Percentiles rank a stretch among this genome's conserved stretches.
Evolutionary conservation across 2,888 invertebrate species (phyloP).

Genomic region (Amphipyra tragopoginis): DNA sequence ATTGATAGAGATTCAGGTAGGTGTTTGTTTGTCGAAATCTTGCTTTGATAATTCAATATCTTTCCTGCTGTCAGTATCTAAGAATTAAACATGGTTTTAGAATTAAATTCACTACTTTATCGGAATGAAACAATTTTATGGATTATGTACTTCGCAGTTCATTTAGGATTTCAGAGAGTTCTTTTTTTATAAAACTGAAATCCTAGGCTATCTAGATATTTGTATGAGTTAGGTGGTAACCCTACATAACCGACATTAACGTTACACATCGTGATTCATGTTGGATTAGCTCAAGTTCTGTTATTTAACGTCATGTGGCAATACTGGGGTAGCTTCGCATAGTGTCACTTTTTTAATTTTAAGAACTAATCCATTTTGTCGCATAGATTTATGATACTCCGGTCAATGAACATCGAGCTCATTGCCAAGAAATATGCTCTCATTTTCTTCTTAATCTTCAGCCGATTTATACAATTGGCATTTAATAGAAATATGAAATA

Average conservation of each 20-base stretch:
- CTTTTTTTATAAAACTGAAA: slow-evolving; percentile 10
- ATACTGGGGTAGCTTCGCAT: slow-evolving; percentile 32
- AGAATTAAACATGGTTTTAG: too few species aligned
- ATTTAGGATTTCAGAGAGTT: slow-evolving; percentile 12
- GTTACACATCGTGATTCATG: slow-evolving; percentile 55
- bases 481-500: slow-evolving; percentile 19
- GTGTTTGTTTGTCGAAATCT: slow-evolving; percentile 1
- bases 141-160: slow-evolving; percentile 22
- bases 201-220: background rate
- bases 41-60: background rate
- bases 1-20: too few species aligned
- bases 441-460: slow-evolving; percentile 24
- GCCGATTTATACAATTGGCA: slow-evolving; percentile 19
- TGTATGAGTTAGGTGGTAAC: slow-evolving; percentile 27
- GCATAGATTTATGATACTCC: slow-evolving; percentile 39
- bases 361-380: slow-evolving; percentile 40
- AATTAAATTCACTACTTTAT: slow-evolving; percentile 6
- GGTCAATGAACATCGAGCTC: slow-evolving; percentile 26
- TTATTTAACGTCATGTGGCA: slow-evolving; percentile 51
- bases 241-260: slow-evolving; percentile 44
- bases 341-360: slow-evolving; percentile 30
- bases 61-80: background rate
- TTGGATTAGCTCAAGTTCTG: slow-evolving; percentile 50
- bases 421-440: slow-evolving; percentile 40
- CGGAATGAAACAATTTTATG: slow-evolving; percentile 38